Evolutionary conservation across 2,797 vertebrate species (phyloP).

Genomic region (Sebastiscus albofasciatus): DNA sequence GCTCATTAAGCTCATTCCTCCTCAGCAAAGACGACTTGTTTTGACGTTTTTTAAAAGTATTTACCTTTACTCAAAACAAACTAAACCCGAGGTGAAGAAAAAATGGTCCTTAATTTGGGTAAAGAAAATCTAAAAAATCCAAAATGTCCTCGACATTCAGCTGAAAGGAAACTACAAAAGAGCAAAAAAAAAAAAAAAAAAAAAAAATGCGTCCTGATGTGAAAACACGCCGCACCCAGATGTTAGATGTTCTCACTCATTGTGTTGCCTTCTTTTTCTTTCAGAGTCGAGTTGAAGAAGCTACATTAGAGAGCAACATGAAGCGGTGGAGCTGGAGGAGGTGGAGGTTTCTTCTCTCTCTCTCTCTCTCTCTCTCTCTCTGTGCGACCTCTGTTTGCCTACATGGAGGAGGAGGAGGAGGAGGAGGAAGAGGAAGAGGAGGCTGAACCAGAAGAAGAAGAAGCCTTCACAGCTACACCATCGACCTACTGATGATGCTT

Average conservation of each 20-base stretch:
- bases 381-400: conserved; percentile 51
- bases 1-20: conserved; percentile 58
- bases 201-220: conserved; percentile 22
- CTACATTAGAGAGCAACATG: conserved; percentile 25
- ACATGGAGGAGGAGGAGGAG: conserved; percentile 20
- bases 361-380: conserved; percentile 8
- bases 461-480: conserved; percentile 3
- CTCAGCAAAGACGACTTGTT: conserved; percentile 53
- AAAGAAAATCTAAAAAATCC: conserved; percentile 58
- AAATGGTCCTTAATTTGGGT: background rate
- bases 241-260: conserved; percentile 69
- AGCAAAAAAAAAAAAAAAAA: conserved; percentile 12
- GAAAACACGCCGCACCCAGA: conserved; percentile 70
- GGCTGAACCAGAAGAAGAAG: conserved; percentile 43
- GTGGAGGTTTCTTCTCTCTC: conserved; percentile 27
- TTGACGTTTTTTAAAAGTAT: conserved; percentile 33
- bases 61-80: conserved; percentile 1
- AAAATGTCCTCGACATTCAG: conserved; percentile 82
- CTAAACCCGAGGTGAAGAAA: background rate
- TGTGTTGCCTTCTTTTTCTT: conserved; percentile 22
- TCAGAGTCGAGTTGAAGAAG: conserved; percentile 1
- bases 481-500: conserved; percentile 40
- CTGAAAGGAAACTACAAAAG: conserved; percentile 78
- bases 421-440: background rate
- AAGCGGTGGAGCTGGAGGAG: background rate